phyloP scores from a whole-genome alignment of 2,888 invertebrate genomes.

The Shargacucullia verbasci region DNA sequence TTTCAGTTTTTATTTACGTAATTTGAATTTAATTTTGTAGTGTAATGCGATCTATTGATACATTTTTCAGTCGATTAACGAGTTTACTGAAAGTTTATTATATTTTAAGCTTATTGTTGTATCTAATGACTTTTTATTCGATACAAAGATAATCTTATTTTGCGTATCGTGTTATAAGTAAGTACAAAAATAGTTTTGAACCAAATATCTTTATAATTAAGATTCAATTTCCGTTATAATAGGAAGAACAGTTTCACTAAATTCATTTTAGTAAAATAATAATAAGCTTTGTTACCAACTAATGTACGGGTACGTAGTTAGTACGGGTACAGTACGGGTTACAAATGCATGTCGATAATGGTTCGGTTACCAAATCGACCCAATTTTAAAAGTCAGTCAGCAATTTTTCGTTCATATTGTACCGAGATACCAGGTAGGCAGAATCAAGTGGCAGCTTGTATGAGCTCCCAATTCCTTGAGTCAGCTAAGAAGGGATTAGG shows the following conservation, averaged over 20 bases:
- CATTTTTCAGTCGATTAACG: neutral
- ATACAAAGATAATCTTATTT: too few species aligned
- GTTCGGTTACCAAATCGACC: neutral
- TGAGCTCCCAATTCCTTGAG: conserved; percentile 74
- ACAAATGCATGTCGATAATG: neutral
- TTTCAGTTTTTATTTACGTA: conserved; percentile 33
- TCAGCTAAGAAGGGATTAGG: conserved; percentile 82
- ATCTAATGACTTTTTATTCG: too few species aligned
- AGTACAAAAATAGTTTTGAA: too few species aligned
- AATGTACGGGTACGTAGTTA: too few species aligned
- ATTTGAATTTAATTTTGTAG: conserved; percentile 33
- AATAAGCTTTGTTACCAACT: too few species aligned
- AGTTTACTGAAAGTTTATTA: neutral
- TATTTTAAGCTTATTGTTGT: too few species aligned
- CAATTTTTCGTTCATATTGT: conserved; percentile 31
- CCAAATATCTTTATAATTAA: too few species aligned
- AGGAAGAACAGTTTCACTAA: too few species aligned
- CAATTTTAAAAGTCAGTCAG: conserved; percentile 22
- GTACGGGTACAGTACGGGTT: too few species aligned
- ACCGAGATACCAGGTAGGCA: conserved; percentile 58
- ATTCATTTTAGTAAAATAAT: too few species aligned
- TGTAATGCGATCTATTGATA: conserved; percentile 24
- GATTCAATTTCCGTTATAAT: too few species aligned
- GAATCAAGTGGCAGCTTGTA: conserved; percentile 70
- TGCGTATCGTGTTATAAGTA: too few species aligned